Evolutionary conservation across 2,113 vertebrate species (phyloP).

Genomic region (Megalops atlanticus): DNA sequence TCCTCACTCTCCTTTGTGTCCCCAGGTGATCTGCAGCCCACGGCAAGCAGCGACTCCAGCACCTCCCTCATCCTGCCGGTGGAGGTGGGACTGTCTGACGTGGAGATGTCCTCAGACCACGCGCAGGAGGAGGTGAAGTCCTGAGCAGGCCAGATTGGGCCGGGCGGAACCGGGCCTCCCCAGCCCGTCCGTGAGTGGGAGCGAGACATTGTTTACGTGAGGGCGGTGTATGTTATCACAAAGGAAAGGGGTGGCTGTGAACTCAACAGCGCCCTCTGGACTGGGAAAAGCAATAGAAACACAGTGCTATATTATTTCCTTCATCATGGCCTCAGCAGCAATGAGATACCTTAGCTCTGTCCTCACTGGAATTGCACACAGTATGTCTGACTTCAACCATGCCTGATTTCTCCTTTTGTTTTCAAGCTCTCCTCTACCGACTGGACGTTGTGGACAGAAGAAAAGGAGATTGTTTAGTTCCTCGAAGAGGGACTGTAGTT

Average conservation of each 20-base stretch:
- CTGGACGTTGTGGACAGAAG: slow-evolving; percentile 22
- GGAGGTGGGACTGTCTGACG: slow-evolving; percentile 82
- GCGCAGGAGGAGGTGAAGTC: slow-evolving; percentile 85
- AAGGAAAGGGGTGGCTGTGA: background rate
- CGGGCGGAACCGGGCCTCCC: slow-evolving; percentile 38
- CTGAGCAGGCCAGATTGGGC: slow-evolving; percentile 62
- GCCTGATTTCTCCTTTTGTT: slow-evolving; percentile 8
- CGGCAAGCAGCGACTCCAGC: slow-evolving; percentile 87
- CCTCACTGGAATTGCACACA: slow-evolving; percentile 30
- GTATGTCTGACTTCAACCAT: slow-evolving; percentile 33
- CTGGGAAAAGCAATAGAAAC: slow-evolving; percentile 75
- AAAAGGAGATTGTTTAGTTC: slow-evolving; percentile 24
- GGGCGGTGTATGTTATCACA: background rate
- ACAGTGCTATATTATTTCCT: slow-evolving; percentile 56
- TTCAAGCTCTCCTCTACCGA: slow-evolving; percentile 24
- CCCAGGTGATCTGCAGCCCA: slow-evolving; percentile 85
- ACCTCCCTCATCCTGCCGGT: slow-evolving; percentile 83
- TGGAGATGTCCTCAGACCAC: slow-evolving; percentile 83
- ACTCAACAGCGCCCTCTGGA: slow-evolving; percentile 48
- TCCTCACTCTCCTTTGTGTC: slow-evolving; percentile 18
- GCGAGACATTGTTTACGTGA: slow-evolving; percentile 1
- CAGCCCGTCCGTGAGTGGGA: background rate
- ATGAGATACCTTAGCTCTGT: slow-evolving; percentile 26
- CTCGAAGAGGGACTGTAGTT: slow-evolving; percentile 27
- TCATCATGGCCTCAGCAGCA: slow-evolving; percentile 53